These are phyloP conservation scores for Amazona guildingii DNA, from an alignment of 2,113 vertebrate genomes.

Conservation along the genomic window DNA sequence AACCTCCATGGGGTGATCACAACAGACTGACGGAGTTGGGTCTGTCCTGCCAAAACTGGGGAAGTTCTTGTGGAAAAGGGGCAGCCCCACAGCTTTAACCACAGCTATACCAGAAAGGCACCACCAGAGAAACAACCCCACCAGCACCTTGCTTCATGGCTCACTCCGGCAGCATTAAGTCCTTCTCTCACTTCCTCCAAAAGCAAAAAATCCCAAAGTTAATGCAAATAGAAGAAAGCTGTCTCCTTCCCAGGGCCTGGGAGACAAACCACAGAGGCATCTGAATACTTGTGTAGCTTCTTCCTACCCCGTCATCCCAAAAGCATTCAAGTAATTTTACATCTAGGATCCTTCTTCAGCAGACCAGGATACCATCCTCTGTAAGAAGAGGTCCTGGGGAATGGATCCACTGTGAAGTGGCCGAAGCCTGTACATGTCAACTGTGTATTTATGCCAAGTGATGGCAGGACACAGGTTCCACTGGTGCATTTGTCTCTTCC, in stretches of 20 bases:
- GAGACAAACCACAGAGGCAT: conserved; percentile 36
- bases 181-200: background rate
- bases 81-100: background rate
- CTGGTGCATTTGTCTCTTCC: background rate
- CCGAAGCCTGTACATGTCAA: background rate
- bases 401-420: background rate
- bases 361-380: rapidly evolving
- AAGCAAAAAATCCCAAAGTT: background rate
- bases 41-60: background rate
- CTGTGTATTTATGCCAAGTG: background rate
- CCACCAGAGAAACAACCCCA: background rate
- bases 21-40: rapidly evolving
- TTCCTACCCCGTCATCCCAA: conserved; percentile 26
- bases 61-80: background rate
- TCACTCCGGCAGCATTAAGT: rapidly evolving
- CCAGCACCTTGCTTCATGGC: background rate
- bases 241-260: conserved; percentile 24
- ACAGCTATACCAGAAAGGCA: background rate
- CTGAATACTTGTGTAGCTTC: conserved; percentile 38
- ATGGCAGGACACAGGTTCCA: background rate
- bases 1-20: background rate
- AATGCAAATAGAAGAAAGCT: background rate
- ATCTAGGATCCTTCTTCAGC: background rate
- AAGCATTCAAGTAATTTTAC: conserved; percentile 48
- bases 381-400: background rate